Evolutionary conservation across 2,888 invertebrate genomes (phyloP), one percentile per base, ranked within the genome.

Genomic region (Lucinisca nassula): DNA sequence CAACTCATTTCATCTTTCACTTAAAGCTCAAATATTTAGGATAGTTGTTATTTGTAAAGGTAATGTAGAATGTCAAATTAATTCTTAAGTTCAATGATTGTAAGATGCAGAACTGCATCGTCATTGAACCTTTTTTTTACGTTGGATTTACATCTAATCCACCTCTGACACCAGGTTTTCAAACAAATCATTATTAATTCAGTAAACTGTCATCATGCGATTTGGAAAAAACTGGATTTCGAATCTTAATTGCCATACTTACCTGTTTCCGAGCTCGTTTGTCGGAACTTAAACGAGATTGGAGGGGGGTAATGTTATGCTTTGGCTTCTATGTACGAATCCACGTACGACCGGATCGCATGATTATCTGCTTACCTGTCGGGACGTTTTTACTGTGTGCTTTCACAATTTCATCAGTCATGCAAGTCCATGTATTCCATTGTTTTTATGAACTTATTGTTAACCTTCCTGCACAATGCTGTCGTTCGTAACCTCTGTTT

Each of bases 221-320:
- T 27, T 61, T 30, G n/a, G 61, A 30, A 30, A 4, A 10, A 1
- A 8, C 27, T 30, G 2, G 30, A 2, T 61, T 17, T 30, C 30
- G 6, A 30, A n/a, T n/a, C n/a, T n/a, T n/a, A n/a, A n/a, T n/a
- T n/a, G n/a, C n/a, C n/a, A 61, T 30, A 61, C 61, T 61, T 61
- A 61, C 61, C 61, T 61, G 61, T 61, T 61, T 61, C 24, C 61
- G 21, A 61, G 61, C 61, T 30, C 61, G 24, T 61, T 24, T 61
- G 61, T 61, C 61, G 61, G 61, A 61, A 30, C 24, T 61, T 61
- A 61, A 61, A 61, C 61, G 61, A 61, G 61, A 24, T 61, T 10
- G 30, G 61, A 61, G 61, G 24, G 30, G 61, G 61, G 61, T 55
- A 6, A 30, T 61, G 24, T 24, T 61, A 61, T 61, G 61, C 51